Base-by-base conservation (phyloP, 1,140 invertebrate genomes). In the Calosoma granatense region DNA sequence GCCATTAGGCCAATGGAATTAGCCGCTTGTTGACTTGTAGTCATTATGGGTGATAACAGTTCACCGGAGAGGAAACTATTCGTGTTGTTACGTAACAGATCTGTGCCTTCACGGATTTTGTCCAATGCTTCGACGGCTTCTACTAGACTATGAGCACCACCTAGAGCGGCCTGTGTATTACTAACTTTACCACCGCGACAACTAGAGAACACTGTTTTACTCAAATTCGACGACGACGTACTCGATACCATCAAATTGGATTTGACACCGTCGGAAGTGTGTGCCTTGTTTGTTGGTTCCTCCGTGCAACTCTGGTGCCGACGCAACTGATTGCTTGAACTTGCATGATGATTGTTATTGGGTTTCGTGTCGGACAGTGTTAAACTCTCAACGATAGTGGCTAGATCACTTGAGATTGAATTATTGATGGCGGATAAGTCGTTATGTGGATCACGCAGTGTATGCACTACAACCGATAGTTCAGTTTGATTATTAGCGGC, bases 371-470 rank as follows among this genome's bases (percentile, higher is more conserved):
- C 81, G 21, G 83, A 81, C 12, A 89, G 73, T 0, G 86, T 81
- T 4, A 89, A 70, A 56, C 84, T 87, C 71, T 92, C 89, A 11
- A 91, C 87, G 66, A 92, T 91, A 20, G 88, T 91, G 0, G 87
- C 88, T 54, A 92, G 74, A 75, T 92, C 89, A 67, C 79, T 80
- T 0, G 75, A 73, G 52, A 72, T 79, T 1, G 80, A 83, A 67
- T 83, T 82, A 61, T 85, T 84, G 21, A 85, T 84, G 1, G 81
- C 76, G 1, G 82, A 83, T 22, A 84, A 64, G 70, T 87, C 77
- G 64, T 79, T 60, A 69, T 78, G 74, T 20, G 78, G 72, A 62
- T 84, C 83, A 2, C 81, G 74, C 57, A 82, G 70, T 2, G 77
- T 75, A 72, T 74, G 80, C 39, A 81, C 73, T 53, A 81, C 78